A percentile compares a stretch with the other conserved stretches of the same genome.
Evolutionary conservation across 2,888 invertebrate species (phyloP).

Genomic region (Acleris cristana): DNA sequence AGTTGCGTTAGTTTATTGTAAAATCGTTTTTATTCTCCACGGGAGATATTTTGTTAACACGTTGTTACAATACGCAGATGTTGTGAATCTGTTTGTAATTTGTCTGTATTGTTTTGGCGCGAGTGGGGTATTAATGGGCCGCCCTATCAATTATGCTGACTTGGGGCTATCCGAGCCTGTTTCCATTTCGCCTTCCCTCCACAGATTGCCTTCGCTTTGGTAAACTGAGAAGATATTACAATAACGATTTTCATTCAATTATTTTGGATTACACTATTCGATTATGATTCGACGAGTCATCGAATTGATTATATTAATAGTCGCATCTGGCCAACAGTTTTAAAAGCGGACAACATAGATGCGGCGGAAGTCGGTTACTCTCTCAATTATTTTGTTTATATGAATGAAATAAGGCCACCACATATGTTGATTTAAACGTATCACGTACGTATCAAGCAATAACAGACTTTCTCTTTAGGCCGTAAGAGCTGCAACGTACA

Average conservation of each 20-base stretch:
- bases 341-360: no score
- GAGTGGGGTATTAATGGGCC: constrained; percentile 33
- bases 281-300: not conserved
- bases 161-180: constrained; percentile 34
- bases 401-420: no score
- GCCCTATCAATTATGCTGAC: constrained; percentile 36
- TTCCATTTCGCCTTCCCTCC: constrained; percentile 30
- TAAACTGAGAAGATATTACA: constrained; percentile 29
- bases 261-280: constrained; percentile 5
- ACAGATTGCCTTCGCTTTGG: constrained; percentile 33
- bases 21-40: constrained; percentile 13
- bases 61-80: constrained; percentile 25
- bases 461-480: no score
- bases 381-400: no score
- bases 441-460: no score
- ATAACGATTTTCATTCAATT: constrained; percentile 21
- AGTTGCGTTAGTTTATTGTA: constrained; percentile 9
- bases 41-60: constrained; percentile 18
- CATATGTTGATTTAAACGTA: no score
- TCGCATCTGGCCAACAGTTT: no score
- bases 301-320: not conserved
- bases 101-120: constrained; percentile 29
- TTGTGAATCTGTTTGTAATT: constrained; percentile 30
- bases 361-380: no score
- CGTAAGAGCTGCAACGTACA: no score